A percentile compares a stretch with the other conserved stretches of the same genome.
Evolutionary conservation across 2,113 vertebrate genomes (phyloP).

Genomic region (Chroicocephalus ridibundus): DNA sequence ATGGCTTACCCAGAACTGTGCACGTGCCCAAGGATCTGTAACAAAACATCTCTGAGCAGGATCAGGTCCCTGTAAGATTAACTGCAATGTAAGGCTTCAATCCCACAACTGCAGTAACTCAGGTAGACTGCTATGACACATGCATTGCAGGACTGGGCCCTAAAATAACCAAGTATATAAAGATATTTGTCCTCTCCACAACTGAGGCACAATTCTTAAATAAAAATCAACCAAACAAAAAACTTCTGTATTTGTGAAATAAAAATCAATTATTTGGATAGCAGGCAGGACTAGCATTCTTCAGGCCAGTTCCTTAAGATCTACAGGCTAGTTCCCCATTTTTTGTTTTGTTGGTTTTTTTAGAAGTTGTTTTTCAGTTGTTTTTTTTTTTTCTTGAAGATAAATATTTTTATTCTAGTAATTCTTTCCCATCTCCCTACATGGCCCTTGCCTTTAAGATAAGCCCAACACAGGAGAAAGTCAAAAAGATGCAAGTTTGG

Average conservation of each 20-base stretch:
- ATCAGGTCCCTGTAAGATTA: not conserved
- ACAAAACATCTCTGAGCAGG: not conserved
- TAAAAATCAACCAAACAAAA: not conserved
- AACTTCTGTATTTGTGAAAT: not conserved
- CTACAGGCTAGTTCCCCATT: not conserved
- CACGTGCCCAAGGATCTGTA: not conserved
- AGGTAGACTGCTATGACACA: not conserved
- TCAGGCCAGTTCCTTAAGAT: not conserved
- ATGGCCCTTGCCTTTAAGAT: not conserved
- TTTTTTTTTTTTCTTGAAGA: not conserved
- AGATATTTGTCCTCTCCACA: not conserved
- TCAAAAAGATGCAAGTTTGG: not conserved
- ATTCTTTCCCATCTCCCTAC: not conserved
- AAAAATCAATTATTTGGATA: not conserved
- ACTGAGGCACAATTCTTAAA: not conserved
- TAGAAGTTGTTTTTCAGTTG: not conserved
- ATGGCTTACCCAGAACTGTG: not conserved
- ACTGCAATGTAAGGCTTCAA: not conserved
- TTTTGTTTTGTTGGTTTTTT: not conserved
- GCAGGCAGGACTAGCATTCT: not conserved
- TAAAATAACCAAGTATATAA: constrained; percentile 3
- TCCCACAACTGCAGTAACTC: not conserved
- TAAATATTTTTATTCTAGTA: not conserved
- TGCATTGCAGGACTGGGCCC: not conserved
- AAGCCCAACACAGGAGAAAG: not conserved